Evolutionary conservation across 2,797 vertebrate genomes (phyloP), one percentile per base, ranked within the genome.

Genomic region (Falco cherrug): DNA sequence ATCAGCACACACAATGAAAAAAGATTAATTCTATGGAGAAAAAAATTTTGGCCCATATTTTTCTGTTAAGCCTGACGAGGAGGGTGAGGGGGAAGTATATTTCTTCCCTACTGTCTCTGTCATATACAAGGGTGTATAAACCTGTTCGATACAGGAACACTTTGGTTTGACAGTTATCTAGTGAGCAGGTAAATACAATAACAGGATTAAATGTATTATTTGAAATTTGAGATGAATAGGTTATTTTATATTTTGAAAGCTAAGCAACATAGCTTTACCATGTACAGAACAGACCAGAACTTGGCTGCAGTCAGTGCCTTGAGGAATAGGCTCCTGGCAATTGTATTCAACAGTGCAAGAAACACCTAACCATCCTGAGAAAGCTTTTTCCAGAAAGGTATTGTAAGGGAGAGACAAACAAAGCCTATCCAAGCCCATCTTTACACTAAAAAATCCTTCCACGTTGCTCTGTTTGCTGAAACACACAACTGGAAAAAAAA

Each of bases 251-350:
- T 84, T 92, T 94, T 91, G 80, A 96, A 92, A 94, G 45, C 63
- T 79, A 92, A 94, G 89, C 47, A 94, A 76, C 78, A 78, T 18
- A 70, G 43, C 73, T 95, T 95, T 96, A 76, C 61, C 82, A 83
- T 47, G 48, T 75, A 92, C 59, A 92, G 75, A 90, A 75, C 50
- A 94, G 71, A 76, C 20, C 57, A 90, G 73, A 91, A 93, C 69
- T 85, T 95, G 84, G 81, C 95, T 89, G 73, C 47, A 81, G 65
- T 28, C 35, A 88, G 35, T 84, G 51, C n/a, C 70, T 69, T 86
- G 82, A 93, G 92, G 57, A 96, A 78, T 61, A 88, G 61, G 71
- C 15, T 90, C 65, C 73, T 97, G 95, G 82, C 84, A 96, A 91
- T 89, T 51, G 81, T 84, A 75, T 93, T 89, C 71, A 77, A 19